phyloP scores from a whole-genome alignment of 2,113 vertebrate species.

The Craseonycteris thonglongyai region DNA sequence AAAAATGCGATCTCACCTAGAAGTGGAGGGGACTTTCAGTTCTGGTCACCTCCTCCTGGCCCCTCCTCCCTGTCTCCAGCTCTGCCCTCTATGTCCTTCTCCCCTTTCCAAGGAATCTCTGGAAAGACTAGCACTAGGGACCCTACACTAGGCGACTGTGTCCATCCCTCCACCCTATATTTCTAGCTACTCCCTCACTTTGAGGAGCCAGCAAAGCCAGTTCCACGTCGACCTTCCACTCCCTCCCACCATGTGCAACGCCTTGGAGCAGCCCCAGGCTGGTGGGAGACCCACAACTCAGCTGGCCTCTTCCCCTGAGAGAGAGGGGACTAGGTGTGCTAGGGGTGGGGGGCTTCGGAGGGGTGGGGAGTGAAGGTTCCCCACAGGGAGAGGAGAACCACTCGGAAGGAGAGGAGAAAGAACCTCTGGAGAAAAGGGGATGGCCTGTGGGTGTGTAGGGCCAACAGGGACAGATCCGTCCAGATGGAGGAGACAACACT shows the following conservation, averaged over 20 bases:
- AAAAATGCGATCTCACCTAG: constrained; percentile 92
- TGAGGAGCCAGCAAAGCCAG: background rate
- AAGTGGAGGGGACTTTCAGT: background rate
- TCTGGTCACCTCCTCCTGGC: background rate
- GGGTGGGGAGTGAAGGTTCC: background rate
- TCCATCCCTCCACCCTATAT: background rate
- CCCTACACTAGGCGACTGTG: background rate
- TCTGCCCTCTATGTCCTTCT: background rate
- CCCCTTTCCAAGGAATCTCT: background rate
- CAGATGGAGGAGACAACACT: background rate
- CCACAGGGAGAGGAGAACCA: background rate
- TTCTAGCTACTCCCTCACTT: background rate
- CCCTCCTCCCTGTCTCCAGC: background rate
- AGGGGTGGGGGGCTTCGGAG: background rate
- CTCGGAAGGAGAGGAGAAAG: background rate
- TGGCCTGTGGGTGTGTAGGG: background rate
- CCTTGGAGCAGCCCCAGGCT: background rate
- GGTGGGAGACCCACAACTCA: background rate
- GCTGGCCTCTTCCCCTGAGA: background rate
- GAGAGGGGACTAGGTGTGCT: background rate
- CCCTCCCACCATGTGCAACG: background rate
- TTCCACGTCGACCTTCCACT: background rate
- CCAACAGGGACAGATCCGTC: background rate
- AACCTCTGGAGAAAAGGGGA: background rate
- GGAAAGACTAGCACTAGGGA: background rate